A percentile compares a stretch with the other conserved stretches of the same genome.
phyloP scores from a whole-genome alignment of 2,113 vertebrate genomes.

The Phaethon lepturus region DNA sequence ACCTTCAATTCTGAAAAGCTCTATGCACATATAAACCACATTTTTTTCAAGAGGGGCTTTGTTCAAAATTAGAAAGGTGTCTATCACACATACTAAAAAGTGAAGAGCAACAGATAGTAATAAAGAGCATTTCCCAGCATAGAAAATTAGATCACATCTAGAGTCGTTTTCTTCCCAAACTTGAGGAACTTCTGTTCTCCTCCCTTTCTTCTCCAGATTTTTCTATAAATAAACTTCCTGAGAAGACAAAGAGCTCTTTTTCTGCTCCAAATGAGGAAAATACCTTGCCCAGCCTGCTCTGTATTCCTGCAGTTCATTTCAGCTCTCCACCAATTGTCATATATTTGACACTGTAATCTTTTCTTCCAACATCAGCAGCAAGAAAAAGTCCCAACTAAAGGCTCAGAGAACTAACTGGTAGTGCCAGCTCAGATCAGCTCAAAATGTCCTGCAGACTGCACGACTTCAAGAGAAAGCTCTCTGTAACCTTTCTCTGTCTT shows the following conservation, averaged over 20 bases:
- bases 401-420: neutral
- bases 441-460: neutral
- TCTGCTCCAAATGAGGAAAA: neutral
- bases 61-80: neutral
- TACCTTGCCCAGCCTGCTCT: neutral
- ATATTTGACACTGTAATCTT: neutral
- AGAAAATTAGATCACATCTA: neutral
- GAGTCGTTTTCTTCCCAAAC: neutral
- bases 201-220: neutral
- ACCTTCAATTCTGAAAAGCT: neutral
- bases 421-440: neutral
- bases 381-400: neutral
- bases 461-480: neutral
- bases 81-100: neutral
- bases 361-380: neutral
- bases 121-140: neutral
- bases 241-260: neutral
- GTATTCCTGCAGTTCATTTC: neutral
- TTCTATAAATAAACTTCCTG: neutral
- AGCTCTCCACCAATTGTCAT: neutral
- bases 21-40: neutral
- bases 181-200: neutral
- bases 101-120: neutral
- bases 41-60: neutral
- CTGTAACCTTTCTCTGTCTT: neutral